Conservation (phyloP, 2,797 vertebrate genomes). For the Leucoraja ocellata region DNA sequence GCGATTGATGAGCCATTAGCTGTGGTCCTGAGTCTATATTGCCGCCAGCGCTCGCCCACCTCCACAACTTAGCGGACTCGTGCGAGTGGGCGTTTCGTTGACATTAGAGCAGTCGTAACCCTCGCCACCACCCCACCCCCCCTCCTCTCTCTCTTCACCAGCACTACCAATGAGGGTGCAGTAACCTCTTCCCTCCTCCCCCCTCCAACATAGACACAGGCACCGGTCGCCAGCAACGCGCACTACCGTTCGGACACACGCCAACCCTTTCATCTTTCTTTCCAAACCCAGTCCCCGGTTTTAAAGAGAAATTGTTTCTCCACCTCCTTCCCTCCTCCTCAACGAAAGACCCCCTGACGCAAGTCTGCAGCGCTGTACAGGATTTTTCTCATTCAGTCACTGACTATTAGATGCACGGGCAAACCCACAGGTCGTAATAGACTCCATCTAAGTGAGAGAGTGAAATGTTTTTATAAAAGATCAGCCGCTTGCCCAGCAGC, state of each 20-base stretch:
- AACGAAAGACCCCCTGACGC: too few relatives aligned
- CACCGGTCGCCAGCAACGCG: neutral
- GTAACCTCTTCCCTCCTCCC: neutral
- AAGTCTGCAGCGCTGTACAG: neutral
- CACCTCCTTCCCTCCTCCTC: too few relatives aligned
- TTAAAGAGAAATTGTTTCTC: neutral
- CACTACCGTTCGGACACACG: neutral
- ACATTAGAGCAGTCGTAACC: neutral
- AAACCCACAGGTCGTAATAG: neutral
- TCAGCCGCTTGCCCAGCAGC: neutral
- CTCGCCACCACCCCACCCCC: neutral
- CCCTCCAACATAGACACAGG: neutral
- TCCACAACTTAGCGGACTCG: neutral
- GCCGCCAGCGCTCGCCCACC: neutral
- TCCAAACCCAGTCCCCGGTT: neutral
- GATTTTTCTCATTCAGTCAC: neutral
- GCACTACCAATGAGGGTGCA: slow-evolving; percentile 20
- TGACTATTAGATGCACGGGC: neutral
- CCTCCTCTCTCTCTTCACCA: neutral
- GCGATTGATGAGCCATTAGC: slow-evolving; percentile 6
- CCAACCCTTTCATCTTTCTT: neutral
- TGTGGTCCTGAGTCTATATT: neutral
- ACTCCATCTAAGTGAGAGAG: neutral
- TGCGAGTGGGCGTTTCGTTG: slow-evolving; percentile 16
- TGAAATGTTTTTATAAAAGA: neutral